Evolutionary conservation across 2,797 vertebrate species (phyloP).

Genomic region (Paguma larvata): DNA sequence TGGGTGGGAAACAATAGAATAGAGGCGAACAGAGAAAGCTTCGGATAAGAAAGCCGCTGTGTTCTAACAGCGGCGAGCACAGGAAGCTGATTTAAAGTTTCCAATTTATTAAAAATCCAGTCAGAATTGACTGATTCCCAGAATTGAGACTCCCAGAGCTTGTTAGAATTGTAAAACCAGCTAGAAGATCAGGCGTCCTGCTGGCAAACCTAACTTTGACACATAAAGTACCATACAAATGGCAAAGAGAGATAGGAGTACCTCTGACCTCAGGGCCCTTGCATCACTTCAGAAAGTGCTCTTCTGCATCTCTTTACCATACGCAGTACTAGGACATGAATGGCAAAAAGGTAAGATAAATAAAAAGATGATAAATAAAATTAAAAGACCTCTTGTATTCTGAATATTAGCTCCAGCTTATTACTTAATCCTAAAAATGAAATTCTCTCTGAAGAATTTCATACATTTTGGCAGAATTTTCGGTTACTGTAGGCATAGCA

Average conservation of each 20-base stretch:
- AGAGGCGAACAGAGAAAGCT: neutral
- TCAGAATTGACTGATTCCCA: neutral
- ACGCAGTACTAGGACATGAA: neutral
- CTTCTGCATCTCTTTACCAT: neutral
- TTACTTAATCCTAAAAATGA: neutral
- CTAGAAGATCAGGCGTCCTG: neutral
- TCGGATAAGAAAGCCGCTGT: neutral
- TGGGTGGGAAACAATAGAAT: constrained; percentile 13
- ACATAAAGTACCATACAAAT: too few relatives aligned
- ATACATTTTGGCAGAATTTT: neutral
- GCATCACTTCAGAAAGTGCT: neutral
- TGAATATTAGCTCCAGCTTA: neutral
- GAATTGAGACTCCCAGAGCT: neutral
- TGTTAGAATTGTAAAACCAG: neutral
- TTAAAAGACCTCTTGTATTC: neutral
- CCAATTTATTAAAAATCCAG: neutral
- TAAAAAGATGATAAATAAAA: too few relatives aligned
- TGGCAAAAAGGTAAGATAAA: neutral
- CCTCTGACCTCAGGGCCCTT: neutral
- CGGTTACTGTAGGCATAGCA: neutral
- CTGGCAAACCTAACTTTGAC: neutral
- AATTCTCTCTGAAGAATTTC: neutral
- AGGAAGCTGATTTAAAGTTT: neutral
- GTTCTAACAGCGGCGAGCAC: neutral
- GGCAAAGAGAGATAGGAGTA: neutral